Evolutionary conservation across 2,797 vertebrate species (phyloP).

Genomic region (Phrynocephalus guinanensis): DNA sequence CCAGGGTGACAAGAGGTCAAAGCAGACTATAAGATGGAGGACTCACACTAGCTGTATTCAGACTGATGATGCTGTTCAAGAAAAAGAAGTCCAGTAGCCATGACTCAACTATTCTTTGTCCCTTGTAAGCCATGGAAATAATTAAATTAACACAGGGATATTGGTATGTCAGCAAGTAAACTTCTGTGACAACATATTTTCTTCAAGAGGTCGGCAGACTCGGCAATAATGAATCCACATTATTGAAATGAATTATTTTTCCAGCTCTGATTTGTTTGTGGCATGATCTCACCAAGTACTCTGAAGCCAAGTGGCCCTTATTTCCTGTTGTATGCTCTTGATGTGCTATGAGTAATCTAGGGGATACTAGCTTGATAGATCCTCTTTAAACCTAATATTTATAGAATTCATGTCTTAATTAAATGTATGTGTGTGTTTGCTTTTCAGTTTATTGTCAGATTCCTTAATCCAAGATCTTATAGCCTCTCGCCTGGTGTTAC

Average conservation of each 20-base stretch:
- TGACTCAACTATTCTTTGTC: not conserved
- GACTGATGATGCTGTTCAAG: no score
- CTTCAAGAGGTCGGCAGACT: not conserved
- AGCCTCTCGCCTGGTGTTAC: constrained; percentile 90
- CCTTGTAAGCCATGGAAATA: not conserved
- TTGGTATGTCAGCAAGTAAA: not conserved
- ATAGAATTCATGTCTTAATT: not conserved
- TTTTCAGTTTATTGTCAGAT: constrained; percentile 87
- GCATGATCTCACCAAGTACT: not conserved
- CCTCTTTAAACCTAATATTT: not conserved
- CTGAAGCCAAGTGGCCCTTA: not conserved
- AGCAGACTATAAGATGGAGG: no score
- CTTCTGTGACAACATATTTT: not conserved
- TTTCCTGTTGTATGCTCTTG: no score
- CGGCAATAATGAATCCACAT: not conserved
- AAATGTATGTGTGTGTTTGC: not conserved
- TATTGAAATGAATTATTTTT: not conserved
- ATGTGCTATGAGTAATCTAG: not conserved
- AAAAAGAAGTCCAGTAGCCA: no score
- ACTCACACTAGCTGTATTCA: no score
- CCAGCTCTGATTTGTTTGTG: not conserved
- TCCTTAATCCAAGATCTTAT: constrained; percentile 89
- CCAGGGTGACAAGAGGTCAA: no score
- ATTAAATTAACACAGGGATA: not conserved
- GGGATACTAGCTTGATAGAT: no score